Base-by-base conservation (phyloP, 2,888 invertebrate species). In the Hydropsyche betteni region DNA sequence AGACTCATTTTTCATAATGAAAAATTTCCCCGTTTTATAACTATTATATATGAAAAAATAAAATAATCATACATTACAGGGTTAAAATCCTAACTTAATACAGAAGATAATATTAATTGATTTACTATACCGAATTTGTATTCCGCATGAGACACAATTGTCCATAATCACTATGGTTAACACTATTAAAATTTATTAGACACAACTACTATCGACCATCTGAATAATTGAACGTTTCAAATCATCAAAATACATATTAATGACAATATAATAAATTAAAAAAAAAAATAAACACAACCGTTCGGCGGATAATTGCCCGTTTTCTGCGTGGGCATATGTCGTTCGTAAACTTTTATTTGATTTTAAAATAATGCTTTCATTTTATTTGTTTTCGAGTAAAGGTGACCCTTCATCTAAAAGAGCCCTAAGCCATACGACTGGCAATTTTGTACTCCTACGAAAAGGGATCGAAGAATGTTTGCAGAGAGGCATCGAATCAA, bases 391-490 rank as follows among this genome's bases (percentile, higher is more conserved):
- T 7, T 58, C 8, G 24, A 24, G 14, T 58, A 14, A 8, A 58
- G 24, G 24, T 8, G 58, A 24, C 58, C 58, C 58, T 58, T 58
- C 58, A 24, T 58, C 0, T 53, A 8, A 16, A 58, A 24, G 24
- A 8, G 16, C 69, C 69, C 51, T 16, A 7, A 14, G 69, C 16
- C 16, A 50, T 33, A 24, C 10, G 10, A 16, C 44, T 69, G 14
- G 68, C 50, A 44, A 10, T 44, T 44, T 44, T 4, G 3, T 10
- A 44, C 44, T 7, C 68, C 14, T 36, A 44, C 16, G n/a, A 0
- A 44, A 69, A 16, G 51, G 14, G 51, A 69, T 16, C 16, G 16
- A 50, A 69, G 69, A 69, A 14, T 69, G 69, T 69, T 69, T 69
- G 69, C 51, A 24, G 24, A 53, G 38, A 44, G 6, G 50, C 51